Evolutionary conservation across 2,113 vertebrate species (phyloP), one percentile per base, ranked within the genome.

Genomic region (Heptranchias perlo): DNA sequence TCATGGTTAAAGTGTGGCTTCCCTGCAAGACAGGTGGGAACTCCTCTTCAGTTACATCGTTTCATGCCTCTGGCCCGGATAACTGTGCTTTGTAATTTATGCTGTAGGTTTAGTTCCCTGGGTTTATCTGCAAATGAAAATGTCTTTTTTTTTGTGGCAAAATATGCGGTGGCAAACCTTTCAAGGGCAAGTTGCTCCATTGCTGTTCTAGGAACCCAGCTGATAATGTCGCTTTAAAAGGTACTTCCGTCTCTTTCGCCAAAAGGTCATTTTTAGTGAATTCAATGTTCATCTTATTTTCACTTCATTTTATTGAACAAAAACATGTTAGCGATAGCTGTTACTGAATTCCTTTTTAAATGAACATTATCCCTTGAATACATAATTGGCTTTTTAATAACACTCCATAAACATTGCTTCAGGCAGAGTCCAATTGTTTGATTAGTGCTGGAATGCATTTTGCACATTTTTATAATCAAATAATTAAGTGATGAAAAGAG

Each of bases 401-500:
- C 58, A n/a, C 54, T 92, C 89, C 54, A 92, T 3, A 92, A 92
- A 58, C n/a, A 92, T 92, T 92, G 89, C 35, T 92, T 61, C 89
- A 62, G 54, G 4, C 58, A 21, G 89, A n/a, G 62, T 61, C 16
- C 89, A 92, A n/a, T 39, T 39, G 58, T 92, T 92, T 92, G 31
- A n/a, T 61, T 92, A 21, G 35, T 39, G 54, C 54, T 92, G 54
- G 58, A n/a, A 92, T 35, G 14, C 31, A 58, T 91, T 91, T 76
- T 91, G 58, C 87, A 91, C 5, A 61, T 92, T 92, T 61, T 62
- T 61, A 92, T 92, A 91, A 21, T n/a, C 58, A 92, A 61, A 92
- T 92, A 91, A 62, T 39, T n/a, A 92, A 62, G 89, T 92, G 14
- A 92, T 39, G 18, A 62, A 62, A 92, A 92, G 76, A 78, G 54